Conservation (phyloP, 2,113 vertebrate genomes). For the Hyperoodon ampullatus region DNA sequence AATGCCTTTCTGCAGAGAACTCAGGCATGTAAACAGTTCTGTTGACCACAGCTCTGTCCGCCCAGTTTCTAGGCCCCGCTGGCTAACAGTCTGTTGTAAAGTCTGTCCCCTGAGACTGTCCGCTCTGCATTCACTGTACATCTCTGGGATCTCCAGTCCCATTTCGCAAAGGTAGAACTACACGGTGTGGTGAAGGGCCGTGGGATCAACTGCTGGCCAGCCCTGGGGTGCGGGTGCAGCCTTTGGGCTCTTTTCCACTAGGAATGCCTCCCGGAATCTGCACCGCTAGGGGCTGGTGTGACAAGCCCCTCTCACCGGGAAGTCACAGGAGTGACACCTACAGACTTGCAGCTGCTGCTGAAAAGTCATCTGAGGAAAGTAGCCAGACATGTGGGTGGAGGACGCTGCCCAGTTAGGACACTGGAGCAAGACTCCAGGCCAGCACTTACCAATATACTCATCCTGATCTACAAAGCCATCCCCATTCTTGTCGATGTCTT, state of each 20-base stretch:
- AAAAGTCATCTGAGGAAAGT: fast-evolving
- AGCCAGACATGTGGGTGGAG: background rate
- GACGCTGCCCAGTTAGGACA: background rate
- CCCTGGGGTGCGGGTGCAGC: background rate
- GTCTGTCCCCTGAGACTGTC: background rate
- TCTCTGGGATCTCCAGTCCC: background rate
- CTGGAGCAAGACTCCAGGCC: background rate
- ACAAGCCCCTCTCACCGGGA: background rate
- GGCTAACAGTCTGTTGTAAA: background rate
- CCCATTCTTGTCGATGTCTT: constrained; percentile 97
- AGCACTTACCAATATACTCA: constrained; percentile 94
- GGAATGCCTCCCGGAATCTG: background rate
- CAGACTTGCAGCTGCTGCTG: background rate
- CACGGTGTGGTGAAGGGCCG: fast-evolving
- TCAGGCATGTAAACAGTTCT: background rate
- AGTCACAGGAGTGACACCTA: background rate
- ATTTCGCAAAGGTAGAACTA: background rate
- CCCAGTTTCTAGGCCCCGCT: background rate
- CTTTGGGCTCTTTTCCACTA: background rate
- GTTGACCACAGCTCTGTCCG: background rate
- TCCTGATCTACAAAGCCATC: constrained; percentile 98
- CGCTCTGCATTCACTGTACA: background rate
- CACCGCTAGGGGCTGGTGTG: background rate
- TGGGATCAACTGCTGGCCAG: too few species aligned
- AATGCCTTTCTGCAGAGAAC: background rate